These are phyloP conservation scores for Melipona beecheii DNA, from an alignment of 2,888 invertebrate genomes.

Conservation along the genomic window DNA sequence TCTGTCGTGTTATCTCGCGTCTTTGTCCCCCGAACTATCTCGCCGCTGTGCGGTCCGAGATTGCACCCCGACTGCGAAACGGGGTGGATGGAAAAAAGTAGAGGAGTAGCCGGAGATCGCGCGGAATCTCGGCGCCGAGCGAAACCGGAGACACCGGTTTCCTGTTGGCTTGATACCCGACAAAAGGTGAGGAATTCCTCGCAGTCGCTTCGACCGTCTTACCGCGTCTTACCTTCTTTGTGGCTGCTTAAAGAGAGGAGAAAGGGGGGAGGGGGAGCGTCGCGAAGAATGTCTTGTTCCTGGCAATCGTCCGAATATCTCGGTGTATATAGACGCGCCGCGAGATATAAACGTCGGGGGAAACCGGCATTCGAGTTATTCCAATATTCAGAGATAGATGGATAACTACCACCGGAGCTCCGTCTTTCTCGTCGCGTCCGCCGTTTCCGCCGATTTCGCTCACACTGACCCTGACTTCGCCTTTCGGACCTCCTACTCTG, in stretches of 20 bases:
- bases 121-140: slow-evolving; percentile 63
- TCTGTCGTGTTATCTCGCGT: not conserved
- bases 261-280: slow-evolving; percentile 48
- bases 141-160: slow-evolving; percentile 67
- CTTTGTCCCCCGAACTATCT: not conserved
- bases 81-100: not conserved
- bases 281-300: slow-evolving; percentile 79
- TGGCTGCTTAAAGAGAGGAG: slow-evolving; percentile 42
- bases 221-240: slow-evolving; percentile 21
- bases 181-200: slow-evolving; percentile 75
- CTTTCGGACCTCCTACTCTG: slow-evolving; percentile 11
- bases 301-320: slow-evolving; percentile 75
- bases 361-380: slow-evolving; percentile 78
- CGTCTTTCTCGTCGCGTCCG: not conserved
- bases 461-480: slow-evolving; percentile 6
- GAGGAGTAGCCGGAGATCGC: slow-evolving; percentile 54
- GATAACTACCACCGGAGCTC: slow-evolving; percentile 59
- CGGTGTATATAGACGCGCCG: slow-evolving; percentile 58
- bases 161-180: slow-evolving; percentile 59
- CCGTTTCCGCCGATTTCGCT: slow-evolving; percentile 7
- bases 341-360: slow-evolving; percentile 60
- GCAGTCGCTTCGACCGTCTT: slow-evolving; percentile 58
- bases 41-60: slow-evolving; percentile 32
- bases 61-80: slow-evolving; percentile 35
- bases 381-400: slow-evolving; percentile 80